Conservation (phyloP, 2,888 invertebrate species). For the Adelognathus sp. region DNA sequence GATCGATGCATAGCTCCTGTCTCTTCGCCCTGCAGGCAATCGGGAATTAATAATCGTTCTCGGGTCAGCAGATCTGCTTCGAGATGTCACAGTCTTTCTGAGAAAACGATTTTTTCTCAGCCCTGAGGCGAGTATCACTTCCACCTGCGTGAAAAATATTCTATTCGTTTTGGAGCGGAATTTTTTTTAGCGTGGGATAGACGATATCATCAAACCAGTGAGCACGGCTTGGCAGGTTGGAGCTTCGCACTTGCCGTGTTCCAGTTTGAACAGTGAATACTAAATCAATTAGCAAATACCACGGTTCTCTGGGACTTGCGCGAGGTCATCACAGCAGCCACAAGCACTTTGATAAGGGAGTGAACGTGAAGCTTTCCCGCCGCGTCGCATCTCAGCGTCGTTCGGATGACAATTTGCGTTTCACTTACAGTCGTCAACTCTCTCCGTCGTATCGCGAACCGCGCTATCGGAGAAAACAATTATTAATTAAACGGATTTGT, state of each 20-base stretch:
- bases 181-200: neutral
- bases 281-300: constrained; percentile 2
- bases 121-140: no score
- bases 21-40: no score
- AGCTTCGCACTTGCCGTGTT: neutral
- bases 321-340: neutral
- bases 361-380: neutral
- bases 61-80: no score
- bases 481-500: neutral
- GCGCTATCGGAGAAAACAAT: neutral
- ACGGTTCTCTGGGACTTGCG: neutral
- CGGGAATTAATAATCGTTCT: no score
- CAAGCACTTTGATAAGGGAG: constrained; percentile 15
- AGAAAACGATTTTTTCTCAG: no score
- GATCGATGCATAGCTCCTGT: no score
- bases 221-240: neutral
- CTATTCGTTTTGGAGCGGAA: neutral
- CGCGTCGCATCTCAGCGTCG: neutral
- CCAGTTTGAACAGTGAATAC: neutral
- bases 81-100: no score
- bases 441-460: neutral
- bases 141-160: no score
- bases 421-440: neutral
- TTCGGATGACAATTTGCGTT: neutral
- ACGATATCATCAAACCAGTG: neutral